Evolutionary conservation across 2,797 vertebrate genomes (phyloP).

Genomic region (Pipistrellus kuhlii): DNA sequence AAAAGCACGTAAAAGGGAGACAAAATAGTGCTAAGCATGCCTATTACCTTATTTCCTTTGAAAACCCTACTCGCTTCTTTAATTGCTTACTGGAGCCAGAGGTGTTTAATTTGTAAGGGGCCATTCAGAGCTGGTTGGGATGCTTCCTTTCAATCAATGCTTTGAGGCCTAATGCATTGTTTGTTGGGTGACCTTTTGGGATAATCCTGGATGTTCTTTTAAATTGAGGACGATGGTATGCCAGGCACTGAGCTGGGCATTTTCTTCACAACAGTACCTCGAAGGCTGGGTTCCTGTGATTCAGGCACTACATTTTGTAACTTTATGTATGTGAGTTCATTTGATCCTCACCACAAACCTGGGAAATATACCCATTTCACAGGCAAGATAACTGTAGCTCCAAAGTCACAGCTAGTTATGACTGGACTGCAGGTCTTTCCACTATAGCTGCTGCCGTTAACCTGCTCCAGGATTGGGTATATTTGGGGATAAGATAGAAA

Average conservation of each 20-base stretch:
- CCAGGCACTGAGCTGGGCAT: not conserved
- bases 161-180: not conserved
- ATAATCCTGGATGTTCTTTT: not conserved
- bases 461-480: not conserved
- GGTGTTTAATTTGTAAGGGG: not conserved
- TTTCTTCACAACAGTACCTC: not conserved
- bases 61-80: not conserved
- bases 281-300: not conserved
- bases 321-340: not conserved
- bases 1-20: not conserved
- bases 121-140: not conserved
- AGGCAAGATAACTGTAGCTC: not conserved
- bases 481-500: rapidly evolving
- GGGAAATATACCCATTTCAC: not conserved
- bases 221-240: not conserved
- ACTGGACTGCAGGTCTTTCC: not conserved
- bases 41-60: not conserved
- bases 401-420: not conserved
- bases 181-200: not conserved
- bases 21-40: not conserved
- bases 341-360: not conserved
- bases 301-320: not conserved
- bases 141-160: not conserved
- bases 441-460: not conserved
- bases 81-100: not conserved